Base-by-base conservation (phyloP, 2,888 invertebrate species). In the Proisotoma minuta region DNA sequence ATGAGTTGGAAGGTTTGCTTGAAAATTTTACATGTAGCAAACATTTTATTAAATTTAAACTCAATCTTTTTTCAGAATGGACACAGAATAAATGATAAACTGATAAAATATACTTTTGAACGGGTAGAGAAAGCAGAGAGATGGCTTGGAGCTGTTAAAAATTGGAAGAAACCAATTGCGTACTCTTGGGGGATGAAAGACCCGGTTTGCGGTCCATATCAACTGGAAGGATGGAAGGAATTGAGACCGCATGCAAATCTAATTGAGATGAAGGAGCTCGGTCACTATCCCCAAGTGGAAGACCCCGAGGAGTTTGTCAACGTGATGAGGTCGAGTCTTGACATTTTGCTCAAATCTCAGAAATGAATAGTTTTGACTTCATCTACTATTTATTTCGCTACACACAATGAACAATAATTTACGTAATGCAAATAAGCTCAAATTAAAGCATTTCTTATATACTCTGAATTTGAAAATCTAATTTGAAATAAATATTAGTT, bases 241-340 rank as follows among this genome's bases (percentile, higher is more conserved):
- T 52, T 69, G 2, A 51, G 66, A 54, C 66, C 63, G 27, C 57
- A 62, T 40, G 66, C 63, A 15, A 57, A 62, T n/a, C 48, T 64
- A 28, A 43, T 49, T 50, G 60, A 63, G 50, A 57, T 66, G 49
- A 18, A 59, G 5, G 62, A 59, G 47, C 51, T 69, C 39, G 66
- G 63, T 28, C 69, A 69, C 60, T 69, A 61, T 39, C 64, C 66
- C 4, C 69, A 69, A 51, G 60, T 69, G 26, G 69, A 66, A 54
- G 60, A 64, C 29, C 58, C 66, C n/a, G 50, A 63, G 34, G 48
- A 49, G 40, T 69, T 69, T 51, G 56, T 51, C 29, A 49, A 65
- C 26, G 60, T 62, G 53, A 43, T 65, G 22, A 49, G 23, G 23
- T 24, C 20, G 8, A 34, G 18, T 43, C 20, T 43, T 15, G 43